Evolutionary conservation across 2,888 invertebrate species (phyloP).

Genomic region (Therioaphis trifolii): DNA sequence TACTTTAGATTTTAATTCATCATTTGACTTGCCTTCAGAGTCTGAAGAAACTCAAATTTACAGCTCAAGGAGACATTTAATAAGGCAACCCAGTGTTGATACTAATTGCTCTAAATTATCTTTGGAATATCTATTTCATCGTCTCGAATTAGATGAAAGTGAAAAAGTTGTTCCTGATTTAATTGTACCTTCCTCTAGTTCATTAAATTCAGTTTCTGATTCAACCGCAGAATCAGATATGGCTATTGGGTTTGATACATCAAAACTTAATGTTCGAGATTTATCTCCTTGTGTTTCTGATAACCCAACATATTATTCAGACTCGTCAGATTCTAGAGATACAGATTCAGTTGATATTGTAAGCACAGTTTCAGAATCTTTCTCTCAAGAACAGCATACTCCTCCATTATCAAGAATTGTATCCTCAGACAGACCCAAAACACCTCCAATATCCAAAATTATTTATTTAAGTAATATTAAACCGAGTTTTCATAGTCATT

Average conservation of each 20-base stretch:
- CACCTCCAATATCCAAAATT: constrained; percentile 57
- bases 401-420: constrained; percentile 54
- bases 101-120: constrained; percentile 55
- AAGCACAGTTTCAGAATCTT: constrained; percentile 48
- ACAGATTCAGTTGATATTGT: constrained; percentile 58
- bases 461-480: constrained; percentile 53
- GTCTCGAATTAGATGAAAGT: neutral
- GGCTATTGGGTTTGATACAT: constrained; percentile 46
- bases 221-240: constrained; percentile 58
- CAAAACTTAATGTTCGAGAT: constrained; percentile 44
- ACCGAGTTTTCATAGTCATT: constrained; percentile 35
- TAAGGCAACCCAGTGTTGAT: constrained; percentile 52
- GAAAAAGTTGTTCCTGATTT: constrained; percentile 30
- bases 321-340: constrained; percentile 51
- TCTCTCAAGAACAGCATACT: constrained; percentile 18
- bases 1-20: constrained; percentile 63
- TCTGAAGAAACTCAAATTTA: constrained; percentile 58
- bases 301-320: constrained; percentile 53
- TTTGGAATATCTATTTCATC: constrained; percentile 54
- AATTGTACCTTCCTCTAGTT: constrained; percentile 44
- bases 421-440: constrained; percentile 14
- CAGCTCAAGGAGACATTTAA: constrained; percentile 18
- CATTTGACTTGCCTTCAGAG: constrained; percentile 64
- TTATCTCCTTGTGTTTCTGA: constrained; percentile 52
- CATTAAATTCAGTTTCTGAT: constrained; percentile 59